These are phyloP conservation scores for Boulengeromyrus knoepffleri DNA, from an alignment of 2,113 vertebrate genomes.

Conservation along the genomic window DNA sequence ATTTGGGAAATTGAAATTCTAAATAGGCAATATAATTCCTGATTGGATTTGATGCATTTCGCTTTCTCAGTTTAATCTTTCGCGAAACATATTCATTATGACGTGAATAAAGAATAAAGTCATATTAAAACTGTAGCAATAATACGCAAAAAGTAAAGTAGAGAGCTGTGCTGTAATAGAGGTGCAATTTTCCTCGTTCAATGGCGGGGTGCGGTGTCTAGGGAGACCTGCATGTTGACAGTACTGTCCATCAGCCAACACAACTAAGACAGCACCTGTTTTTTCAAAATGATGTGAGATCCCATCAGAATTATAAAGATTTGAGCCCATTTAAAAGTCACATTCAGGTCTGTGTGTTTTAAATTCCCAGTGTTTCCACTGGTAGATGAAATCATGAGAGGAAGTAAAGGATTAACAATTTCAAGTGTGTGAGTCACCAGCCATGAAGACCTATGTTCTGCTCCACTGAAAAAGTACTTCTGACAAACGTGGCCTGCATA, in stretches of 20 bases:
- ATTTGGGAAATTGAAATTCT: background rate
- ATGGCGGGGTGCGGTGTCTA: background rate
- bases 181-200: background rate
- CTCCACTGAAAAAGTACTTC: background rate
- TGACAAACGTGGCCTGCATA: background rate
- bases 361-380: background rate
- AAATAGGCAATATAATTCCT: background rate
- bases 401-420: background rate
- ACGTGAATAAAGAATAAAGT: background rate
- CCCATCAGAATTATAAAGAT: background rate
- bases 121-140: background rate
- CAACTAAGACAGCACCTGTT: background rate
- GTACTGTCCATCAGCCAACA: background rate
- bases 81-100: background rate
- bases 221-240: background rate
- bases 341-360: background rate
- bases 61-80: background rate
- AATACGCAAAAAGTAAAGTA: background rate
- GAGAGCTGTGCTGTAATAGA: background rate
- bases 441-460: background rate
- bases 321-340: background rate
- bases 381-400: background rate
- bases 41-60: background rate
- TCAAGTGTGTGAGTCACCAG: background rate
- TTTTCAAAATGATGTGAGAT: background rate